Base-by-base conservation (phyloP, 2,888 invertebrate species). In the Euplagia quadripunctaria region DNA sequence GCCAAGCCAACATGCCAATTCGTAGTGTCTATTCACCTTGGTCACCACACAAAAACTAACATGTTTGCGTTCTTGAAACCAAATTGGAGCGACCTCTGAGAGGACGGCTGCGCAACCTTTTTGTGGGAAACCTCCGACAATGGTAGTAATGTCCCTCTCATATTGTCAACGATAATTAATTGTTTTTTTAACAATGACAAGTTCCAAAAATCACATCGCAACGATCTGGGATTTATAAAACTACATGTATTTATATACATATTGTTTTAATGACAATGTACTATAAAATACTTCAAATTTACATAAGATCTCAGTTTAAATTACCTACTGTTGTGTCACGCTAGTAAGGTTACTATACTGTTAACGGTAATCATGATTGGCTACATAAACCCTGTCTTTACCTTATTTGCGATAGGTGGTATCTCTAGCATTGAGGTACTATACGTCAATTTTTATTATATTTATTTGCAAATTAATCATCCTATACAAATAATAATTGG, bases 111-210 rank as follows among this genome's bases (percentile, higher is more conserved):
- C 68, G 65, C 75, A 76, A 80, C 74, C 77, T 84, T 84, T 79
- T 82, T 82, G 79, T 84, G 84, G 75, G 83, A 82, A 85, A 83
- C 67, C 72, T 74, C 20, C n/a, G 78, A 84, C 82, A 79, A 80
- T 74, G 41, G 72, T 71, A 67, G 69, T 71, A 75, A 73, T 76
- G 75, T 73, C 73, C 51, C 68, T 69, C 73, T 43, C 51, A 16
- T 68, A 71, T 61, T 73, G 75, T 76, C 71, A 49, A 43, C 9
- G 52, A 51, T 77, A 79, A 79, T 82, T 73, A 78, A 61, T 68
- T 79, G 76, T 79, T 73, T 61, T 75, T 55, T 74, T 66, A 79
- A 84, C 82, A 82, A 84, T 82, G 67, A 82, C 64, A 63, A 66
- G 66, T 71, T 76, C 77, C 51, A 79, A 77, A 68, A 75, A 79